Conservation (phyloP, 2,113 vertebrate genomes). For the Strigops habroptila region DNA sequence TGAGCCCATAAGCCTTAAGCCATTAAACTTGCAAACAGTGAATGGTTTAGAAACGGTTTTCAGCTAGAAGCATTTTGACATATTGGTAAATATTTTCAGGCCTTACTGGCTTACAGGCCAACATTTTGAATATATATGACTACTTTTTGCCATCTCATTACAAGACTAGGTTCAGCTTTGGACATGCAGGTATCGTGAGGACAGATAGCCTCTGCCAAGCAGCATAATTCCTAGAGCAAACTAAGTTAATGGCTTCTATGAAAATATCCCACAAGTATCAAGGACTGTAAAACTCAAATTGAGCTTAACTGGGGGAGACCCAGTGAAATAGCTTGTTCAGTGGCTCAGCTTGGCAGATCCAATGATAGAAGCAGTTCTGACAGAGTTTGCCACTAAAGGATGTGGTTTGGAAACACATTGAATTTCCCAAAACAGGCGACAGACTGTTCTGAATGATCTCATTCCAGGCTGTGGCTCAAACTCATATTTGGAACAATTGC, state of each 20-base stretch:
- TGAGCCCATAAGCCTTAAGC: constrained; percentile 60
- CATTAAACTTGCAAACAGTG: constrained; percentile 66
- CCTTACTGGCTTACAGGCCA: constrained; percentile 53
- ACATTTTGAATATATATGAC: constrained; percentile 69
- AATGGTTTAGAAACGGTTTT: constrained; percentile 54
- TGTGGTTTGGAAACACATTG: background rate
- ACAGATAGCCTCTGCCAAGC: constrained; percentile 35
- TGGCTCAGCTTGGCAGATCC: constrained; percentile 7
- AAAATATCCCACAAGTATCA: constrained; percentile 41
- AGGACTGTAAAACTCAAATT: constrained; percentile 51
- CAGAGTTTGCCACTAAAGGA: background rate
- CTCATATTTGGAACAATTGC: background rate
- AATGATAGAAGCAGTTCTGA: constrained; percentile 8
- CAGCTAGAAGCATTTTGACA: constrained; percentile 63
- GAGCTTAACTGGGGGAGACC: constrained; percentile 32
- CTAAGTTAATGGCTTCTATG: constrained; percentile 42
- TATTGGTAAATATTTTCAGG: constrained; percentile 69
- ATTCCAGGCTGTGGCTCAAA: background rate
- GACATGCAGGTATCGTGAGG: constrained; percentile 12
- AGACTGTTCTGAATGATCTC: background rate
- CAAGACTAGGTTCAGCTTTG: constrained; percentile 35
- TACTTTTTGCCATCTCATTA: constrained; percentile 60
- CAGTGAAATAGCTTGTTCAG: background rate
- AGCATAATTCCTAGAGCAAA: constrained; percentile 45
- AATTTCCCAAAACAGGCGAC: background rate